These are phyloP conservation scores for Drosophila mimetica DNA, from an alignment of 2,888 invertebrate species.

Conservation along the genomic window DNA sequence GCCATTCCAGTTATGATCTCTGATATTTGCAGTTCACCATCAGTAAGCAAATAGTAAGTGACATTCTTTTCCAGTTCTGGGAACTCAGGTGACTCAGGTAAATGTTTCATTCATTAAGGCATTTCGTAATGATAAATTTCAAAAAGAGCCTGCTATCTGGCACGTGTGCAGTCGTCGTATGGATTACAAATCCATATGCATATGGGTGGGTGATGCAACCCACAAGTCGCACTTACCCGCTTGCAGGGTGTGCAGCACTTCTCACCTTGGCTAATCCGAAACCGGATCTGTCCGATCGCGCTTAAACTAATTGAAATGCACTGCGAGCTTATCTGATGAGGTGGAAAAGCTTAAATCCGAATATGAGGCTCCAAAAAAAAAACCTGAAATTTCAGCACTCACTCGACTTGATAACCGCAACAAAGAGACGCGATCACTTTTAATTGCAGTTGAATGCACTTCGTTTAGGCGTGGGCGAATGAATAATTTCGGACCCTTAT, in stretches of 20 bases:
- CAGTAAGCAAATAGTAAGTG: neutral
- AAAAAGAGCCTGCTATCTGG: constrained; percentile 8
- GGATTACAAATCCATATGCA: constrained; percentile 23
- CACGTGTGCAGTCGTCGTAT: constrained; percentile 28
- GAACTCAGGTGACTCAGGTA: constrained; percentile 20
- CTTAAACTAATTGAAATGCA: constrained; percentile 35
- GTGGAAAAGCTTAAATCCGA: constrained; percentile 11
- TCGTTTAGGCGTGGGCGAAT: constrained; percentile 24
- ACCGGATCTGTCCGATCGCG: constrained; percentile 52
- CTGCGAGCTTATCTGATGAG: constrained; percentile 23
- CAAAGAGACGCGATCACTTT: constrained; percentile 14
- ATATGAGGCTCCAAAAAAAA: constrained; percentile 4
- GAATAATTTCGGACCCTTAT: constrained; percentile 13
- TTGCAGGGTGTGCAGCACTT: constrained; percentile 5
- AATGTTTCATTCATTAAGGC: constrained; percentile 33
- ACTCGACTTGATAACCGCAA: constrained; percentile 5
- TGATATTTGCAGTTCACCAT: constrained; percentile 6
- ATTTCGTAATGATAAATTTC: constrained; percentile 18
- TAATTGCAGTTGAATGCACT: constrained; percentile 43
- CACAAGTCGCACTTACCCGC: constrained; percentile 4
- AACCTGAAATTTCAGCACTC: constrained; percentile 21
- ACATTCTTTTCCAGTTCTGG: constrained; percentile 8
- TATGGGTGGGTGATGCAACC: constrained; percentile 28
- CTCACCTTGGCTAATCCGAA: constrained; percentile 39
- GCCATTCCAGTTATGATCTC: constrained; percentile 5